Percentiles rank a stretch among this genome's conserved stretches.
Conservation (phyloP, 2,888 invertebrate species). For the Tinea semifulvella region DNA sequence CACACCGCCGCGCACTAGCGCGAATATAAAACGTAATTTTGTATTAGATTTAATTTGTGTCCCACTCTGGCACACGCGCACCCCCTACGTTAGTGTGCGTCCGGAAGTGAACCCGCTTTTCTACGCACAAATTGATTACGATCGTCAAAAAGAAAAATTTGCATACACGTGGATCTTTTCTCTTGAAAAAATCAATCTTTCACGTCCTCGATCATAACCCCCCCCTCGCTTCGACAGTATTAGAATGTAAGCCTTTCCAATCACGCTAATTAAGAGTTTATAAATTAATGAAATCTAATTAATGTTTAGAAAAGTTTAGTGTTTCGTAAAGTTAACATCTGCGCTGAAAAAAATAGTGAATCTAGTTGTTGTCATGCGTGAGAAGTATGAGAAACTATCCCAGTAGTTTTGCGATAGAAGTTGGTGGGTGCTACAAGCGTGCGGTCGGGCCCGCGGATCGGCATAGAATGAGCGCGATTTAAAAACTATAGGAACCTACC, state of each 20-base stretch:
- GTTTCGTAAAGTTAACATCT: not conserved
- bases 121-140: constrained; percentile 66
- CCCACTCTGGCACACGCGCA: constrained; percentile 27
- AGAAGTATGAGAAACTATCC: constrained; percentile 17
- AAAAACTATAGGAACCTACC: constrained; percentile 63
- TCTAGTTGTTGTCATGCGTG: constrained; percentile 15
- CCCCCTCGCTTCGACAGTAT: constrained; percentile 4
- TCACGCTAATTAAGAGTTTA: not conserved
- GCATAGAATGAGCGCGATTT: constrained; percentile 62
- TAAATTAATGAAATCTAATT: not conserved
- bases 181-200: constrained; percentile 8
- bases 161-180: constrained; percentile 47
- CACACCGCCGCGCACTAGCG: constrained; percentile 53
- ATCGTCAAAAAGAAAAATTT: constrained; percentile 61
- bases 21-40: constrained; percentile 66
- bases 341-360: constrained; percentile 1
- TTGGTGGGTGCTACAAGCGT: constrained; percentile 26
- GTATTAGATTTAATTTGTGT: constrained; percentile 67
- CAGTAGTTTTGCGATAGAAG: constrained; percentile 31
- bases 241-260: too few relatives aligned
- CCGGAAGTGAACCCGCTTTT: constrained; percentile 42
- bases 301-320: not conserved
- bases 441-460: constrained; percentile 48
- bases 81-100: constrained; percentile 29
- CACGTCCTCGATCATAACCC: not conserved